These are phyloP conservation scores for Drosophila austrosaltans DNA, from an alignment of 2,888 invertebrate species.

Conservation along the genomic window DNA sequence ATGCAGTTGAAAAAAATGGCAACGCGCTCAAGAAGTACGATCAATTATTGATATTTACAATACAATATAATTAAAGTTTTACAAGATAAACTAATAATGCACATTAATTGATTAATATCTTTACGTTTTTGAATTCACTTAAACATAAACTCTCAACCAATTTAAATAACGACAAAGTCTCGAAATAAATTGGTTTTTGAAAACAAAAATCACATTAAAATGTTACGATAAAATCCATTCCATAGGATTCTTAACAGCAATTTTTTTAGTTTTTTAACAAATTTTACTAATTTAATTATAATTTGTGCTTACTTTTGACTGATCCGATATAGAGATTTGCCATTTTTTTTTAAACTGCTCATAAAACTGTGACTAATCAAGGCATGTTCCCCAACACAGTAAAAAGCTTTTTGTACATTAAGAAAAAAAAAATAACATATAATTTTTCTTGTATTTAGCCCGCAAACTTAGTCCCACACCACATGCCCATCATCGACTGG, in stretches of 20 bases:
- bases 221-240: too few species aligned
- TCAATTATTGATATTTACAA: conserved; percentile 14
- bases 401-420: too few species aligned
- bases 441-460: conserved; percentile 82
- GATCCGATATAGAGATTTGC: conserved; percentile 69
- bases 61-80: conserved; percentile 28
- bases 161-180: background rate
- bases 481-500: conserved; percentile 85
- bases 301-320: conserved; percentile 62
- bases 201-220: background rate
- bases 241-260: too few species aligned
- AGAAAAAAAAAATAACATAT: background rate
- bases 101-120: conserved; percentile 6
- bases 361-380: conserved; percentile 58
- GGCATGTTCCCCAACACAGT: background rate
- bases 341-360: conserved; percentile 85
- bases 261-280: background rate
- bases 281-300: conserved; percentile 56
- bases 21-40: conserved; percentile 92
- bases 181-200: background rate
- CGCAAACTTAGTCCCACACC: conserved; percentile 89
- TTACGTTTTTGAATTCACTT: background rate
- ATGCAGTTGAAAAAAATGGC: conserved; percentile 98
- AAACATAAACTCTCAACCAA: background rate
- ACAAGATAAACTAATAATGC: conserved; percentile 15